Conservation (phyloP, 2,888 invertebrate species). For the Drosophila meridiana region DNA sequence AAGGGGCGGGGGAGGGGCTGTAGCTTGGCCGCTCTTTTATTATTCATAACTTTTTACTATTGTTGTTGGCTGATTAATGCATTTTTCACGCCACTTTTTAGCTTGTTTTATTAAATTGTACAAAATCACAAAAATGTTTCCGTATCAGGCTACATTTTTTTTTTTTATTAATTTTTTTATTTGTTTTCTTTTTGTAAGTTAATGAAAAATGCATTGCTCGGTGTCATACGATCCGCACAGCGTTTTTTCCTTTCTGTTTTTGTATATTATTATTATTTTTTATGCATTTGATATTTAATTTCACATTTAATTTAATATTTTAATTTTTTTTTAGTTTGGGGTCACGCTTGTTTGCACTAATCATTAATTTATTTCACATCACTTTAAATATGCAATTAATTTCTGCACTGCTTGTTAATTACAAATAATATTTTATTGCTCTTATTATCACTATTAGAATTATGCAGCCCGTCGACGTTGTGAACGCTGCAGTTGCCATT, state of each 20-base stretch:
- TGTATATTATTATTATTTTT: slow-evolving; percentile 49
- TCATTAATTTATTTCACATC: slow-evolving; percentile 77
- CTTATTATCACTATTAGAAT: slow-evolving; percentile 39
- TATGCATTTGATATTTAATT: slow-evolving; percentile 70
- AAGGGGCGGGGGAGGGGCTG: background rate
- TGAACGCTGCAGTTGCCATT: slow-evolving; percentile 71
- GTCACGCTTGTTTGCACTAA: slow-evolving; percentile 67
- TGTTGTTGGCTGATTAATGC: slow-evolving; percentile 72
- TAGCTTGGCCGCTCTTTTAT: slow-evolving; percentile 61
- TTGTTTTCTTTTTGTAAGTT: slow-evolving; percentile 54
- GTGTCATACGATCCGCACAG: slow-evolving; percentile 60
- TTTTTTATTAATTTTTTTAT: slow-evolving; percentile 2
- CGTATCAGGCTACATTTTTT: slow-evolving; percentile 35
- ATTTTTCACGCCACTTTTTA: slow-evolving; percentile 67
- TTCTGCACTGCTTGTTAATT: slow-evolving; percentile 54
- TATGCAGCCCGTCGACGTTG: slow-evolving; percentile 37
- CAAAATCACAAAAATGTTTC: slow-evolving; percentile 71
- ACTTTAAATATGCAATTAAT: slow-evolving; percentile 77
- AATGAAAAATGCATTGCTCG: slow-evolving; percentile 70
- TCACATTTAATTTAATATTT: slow-evolving; percentile 52
- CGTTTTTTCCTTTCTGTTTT: slow-evolving; percentile 20
- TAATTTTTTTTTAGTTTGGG: slow-evolving; percentile 19
- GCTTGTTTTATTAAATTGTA: slow-evolving; percentile 66
- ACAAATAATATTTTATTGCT: slow-evolving; percentile 48
- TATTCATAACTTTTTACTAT: slow-evolving; percentile 63